Conservation (phyloP, 2,113 vertebrate species). For the Pogonocichla stellata region DNA sequence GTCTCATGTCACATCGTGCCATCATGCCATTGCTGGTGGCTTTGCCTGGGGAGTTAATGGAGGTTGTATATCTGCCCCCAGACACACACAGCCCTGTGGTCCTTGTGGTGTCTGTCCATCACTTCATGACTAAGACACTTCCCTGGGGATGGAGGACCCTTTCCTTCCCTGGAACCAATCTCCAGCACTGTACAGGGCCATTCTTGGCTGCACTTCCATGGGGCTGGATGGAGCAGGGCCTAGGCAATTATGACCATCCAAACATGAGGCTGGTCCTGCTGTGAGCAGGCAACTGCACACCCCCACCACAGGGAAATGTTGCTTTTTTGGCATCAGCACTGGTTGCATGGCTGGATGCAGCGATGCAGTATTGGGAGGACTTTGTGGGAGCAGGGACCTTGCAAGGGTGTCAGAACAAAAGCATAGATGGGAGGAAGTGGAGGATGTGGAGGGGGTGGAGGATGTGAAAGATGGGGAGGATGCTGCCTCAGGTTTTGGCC, state of each 20-base stretch:
- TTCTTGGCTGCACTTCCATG: not conserved
- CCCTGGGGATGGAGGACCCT: not conserved
- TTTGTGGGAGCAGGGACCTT: not conserved
- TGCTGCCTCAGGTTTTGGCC: not conserved
- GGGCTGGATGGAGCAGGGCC: not conserved
- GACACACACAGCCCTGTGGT: not conserved
- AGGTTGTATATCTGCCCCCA: not conserved
- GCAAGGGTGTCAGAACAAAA: not conserved
- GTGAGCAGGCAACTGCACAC: not conserved
- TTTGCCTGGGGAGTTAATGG: not conserved
- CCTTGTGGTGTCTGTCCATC: not conserved
- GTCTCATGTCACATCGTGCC: not conserved
- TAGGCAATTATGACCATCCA: not conserved
- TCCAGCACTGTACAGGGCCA: not conserved
- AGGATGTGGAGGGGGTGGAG: not conserved
- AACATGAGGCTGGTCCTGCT: not conserved
- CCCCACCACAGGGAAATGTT: rapidly evolving
- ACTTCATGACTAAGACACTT: rapidly evolving
- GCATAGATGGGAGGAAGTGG: not conserved
- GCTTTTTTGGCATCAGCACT: not conserved
- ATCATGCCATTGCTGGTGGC: rapidly evolving
- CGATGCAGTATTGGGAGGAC: not conserved
- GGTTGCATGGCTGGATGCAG: not conserved
- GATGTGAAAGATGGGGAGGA: not conserved
- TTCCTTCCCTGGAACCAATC: not conserved